phyloP scores from a whole-genome alignment of 1,140 invertebrate species.

The Drosophila azteca region DNA sequence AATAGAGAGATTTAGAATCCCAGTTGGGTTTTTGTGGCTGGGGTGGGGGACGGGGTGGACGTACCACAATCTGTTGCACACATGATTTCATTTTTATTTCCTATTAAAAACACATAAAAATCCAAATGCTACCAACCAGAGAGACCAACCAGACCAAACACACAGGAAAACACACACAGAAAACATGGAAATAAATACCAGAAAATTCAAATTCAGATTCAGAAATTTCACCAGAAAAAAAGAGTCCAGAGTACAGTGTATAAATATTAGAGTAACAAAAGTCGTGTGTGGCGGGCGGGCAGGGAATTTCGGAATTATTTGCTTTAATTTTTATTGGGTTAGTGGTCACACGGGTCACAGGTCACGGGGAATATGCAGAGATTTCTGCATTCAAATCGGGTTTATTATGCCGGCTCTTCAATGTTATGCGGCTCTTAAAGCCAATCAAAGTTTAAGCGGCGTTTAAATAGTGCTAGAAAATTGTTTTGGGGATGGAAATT shows the following conservation, averaged over 20 bases:
- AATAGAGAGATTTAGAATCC: constrained; percentile 31
- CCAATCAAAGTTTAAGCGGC: too few species aligned
- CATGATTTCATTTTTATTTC: constrained; percentile 83
- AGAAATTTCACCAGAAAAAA: constrained; percentile 7
- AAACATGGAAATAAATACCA: constrained; percentile 26
- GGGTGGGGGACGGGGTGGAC: not conserved
- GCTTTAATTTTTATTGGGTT: constrained; percentile 41
- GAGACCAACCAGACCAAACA: constrained; percentile 24
- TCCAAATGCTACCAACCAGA: constrained; percentile 33
- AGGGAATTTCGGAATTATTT: constrained; percentile 4
- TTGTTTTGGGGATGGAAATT: too few species aligned
- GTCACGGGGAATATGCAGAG: constrained; percentile 5
- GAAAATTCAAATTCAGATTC: constrained; percentile 6
- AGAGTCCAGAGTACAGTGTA: constrained; percentile 40
- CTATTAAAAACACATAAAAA: constrained; percentile 81
- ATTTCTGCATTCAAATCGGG: constrained; percentile 46
- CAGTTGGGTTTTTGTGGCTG: not conserved
- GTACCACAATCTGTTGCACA: constrained; percentile 78
- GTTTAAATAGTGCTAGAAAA: too few species aligned
- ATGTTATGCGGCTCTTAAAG: too few species aligned
- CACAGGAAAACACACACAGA: not conserved
- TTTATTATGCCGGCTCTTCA: not conserved
- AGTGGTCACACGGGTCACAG: constrained; percentile 22
- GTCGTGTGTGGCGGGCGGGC: not conserved
- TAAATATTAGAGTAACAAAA: constrained; percentile 39